Percentiles rank a stretch among this genome's conserved stretches.
Evolutionary conservation across 2,888 invertebrate genomes (phyloP).

Genomic region (Apodemia duryi): DNA sequence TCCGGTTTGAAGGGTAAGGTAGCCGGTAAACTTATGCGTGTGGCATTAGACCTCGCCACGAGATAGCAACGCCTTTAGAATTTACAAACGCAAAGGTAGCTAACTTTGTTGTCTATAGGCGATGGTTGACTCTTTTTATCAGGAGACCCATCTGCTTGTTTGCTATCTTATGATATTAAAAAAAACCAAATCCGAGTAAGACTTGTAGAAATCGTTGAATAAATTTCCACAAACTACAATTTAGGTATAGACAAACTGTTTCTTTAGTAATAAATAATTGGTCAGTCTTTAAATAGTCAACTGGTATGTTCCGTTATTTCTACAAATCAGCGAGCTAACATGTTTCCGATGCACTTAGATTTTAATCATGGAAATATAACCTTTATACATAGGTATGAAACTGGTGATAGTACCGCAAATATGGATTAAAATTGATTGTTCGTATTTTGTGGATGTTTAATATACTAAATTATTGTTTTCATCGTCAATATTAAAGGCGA

Average conservation of each 20-base stretch:
- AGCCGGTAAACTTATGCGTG: no score
- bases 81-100: no score
- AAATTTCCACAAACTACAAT: no score
- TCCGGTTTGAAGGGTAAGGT: no score
- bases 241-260: not conserved
- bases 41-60: no score
- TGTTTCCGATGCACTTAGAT: conserved; percentile 34
- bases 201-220: no score
- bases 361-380: conserved; percentile 33
- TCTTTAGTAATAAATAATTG: conserved; percentile 29
- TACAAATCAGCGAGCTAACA: conserved; percentile 59
- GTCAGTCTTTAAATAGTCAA: conserved; percentile 43
- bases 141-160: no score
- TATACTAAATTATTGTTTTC: conserved; percentile 1
- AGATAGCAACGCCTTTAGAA: no score
- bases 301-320: conserved; percentile 68
- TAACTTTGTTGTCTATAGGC: no score
- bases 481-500: not conserved
- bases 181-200: no score
- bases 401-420: conserved; percentile 29
- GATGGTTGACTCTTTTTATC: no score
- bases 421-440: not conserved
- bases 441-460: not conserved
- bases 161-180: no score
- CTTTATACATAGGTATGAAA: conserved; percentile 28